These are phyloP conservation scores for Passer domesticus DNA, from an alignment of 2,113 vertebrate genomes.

Conservation along the genomic window DNA sequence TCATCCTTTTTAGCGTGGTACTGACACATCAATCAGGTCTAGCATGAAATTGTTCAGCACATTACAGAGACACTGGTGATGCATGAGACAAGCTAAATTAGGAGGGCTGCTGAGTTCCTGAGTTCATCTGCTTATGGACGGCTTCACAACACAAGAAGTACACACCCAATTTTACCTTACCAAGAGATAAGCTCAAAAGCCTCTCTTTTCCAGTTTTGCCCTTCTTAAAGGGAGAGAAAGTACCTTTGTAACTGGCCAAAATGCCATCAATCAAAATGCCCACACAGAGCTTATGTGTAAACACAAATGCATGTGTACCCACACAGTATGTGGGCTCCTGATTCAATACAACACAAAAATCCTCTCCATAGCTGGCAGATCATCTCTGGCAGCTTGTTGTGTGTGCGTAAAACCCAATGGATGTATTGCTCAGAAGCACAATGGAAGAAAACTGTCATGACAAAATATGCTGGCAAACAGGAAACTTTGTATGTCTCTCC, in stretches of 20 bases:
- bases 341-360: neutral
- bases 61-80: neutral
- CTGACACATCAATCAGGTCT: neutral
- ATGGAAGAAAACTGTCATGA: neutral
- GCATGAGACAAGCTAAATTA: neutral
- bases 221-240: neutral
- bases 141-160: neutral
- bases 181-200: neutral
- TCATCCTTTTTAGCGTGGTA: neutral
- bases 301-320: neutral
- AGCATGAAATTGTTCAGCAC: neutral
- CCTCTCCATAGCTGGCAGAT: neutral
- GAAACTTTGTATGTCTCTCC: neutral
- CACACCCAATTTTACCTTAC: neutral
- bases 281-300: fast-evolving
- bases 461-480: neutral
- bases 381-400: neutral
- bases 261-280: neutral
- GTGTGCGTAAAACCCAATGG: neutral
- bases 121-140: neutral
- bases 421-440: neutral
- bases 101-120: neutral
- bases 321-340: neutral
- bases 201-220: neutral
- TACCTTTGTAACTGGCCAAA: neutral